Conservation (phyloP, 2,888 invertebrate genomes). For the Plebejus melissa region DNA sequence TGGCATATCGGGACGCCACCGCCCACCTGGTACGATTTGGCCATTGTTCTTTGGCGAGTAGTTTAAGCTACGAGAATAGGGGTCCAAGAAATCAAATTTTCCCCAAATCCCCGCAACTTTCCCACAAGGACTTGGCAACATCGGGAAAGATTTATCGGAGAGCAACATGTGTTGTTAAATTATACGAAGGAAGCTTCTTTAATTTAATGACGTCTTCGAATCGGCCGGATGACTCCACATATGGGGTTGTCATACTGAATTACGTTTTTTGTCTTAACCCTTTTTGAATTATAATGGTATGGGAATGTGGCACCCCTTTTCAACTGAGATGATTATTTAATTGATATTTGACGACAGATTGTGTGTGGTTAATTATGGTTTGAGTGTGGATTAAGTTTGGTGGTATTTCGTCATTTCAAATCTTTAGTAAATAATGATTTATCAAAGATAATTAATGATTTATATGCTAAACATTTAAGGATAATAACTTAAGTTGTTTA, state of each 20-base stretch:
- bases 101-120: not conserved
- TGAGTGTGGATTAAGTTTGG: not conserved
- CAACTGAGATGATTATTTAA: slow-evolving; percentile 8
- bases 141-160: slow-evolving; percentile 64
- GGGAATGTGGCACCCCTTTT: slow-evolving; percentile 55
- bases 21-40: too few relatives aligned
- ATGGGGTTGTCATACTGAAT: slow-evolving; percentile 57
- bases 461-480: too few relatives aligned
- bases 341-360: not conserved
- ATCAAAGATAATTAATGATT: not conserved
- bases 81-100: not conserved
- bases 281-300: slow-evolving; percentile 68
- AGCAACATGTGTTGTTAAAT: slow-evolving; percentile 68
- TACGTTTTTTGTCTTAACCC: slow-evolving; percentile 67
- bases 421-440: not conserved
- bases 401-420: not conserved
- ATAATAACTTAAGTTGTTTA: too few relatives aligned
- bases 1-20: too few relatives aligned
- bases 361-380: slow-evolving; percentile 7
- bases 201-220: slow-evolving; percentile 60
- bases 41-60: too few relatives aligned
- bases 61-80: too few relatives aligned
- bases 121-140: slow-evolving; percentile 9
- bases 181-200: slow-evolving; percentile 55
- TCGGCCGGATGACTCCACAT: slow-evolving; percentile 51